Evolutionary conservation across 2,888 invertebrate species (phyloP).

Genomic region (Drosophila buzzatii): DNA sequence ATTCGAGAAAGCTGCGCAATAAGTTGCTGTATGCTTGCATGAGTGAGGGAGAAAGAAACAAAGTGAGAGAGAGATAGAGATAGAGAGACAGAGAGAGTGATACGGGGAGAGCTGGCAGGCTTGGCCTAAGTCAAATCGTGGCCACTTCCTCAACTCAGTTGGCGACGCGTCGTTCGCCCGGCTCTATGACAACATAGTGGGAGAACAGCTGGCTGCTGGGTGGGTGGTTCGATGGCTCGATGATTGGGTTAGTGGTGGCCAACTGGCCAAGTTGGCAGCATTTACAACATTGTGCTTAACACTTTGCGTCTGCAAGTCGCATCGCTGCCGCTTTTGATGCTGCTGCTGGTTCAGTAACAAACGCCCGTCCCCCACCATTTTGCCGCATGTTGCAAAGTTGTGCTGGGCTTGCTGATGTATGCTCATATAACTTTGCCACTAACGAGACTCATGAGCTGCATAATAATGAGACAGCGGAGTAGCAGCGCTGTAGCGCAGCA

Average conservation of each 20-base stretch:
- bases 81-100: no score
- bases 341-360: constrained; percentile 3
- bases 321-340: constrained; percentile 20
- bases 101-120: background rate
- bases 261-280: constrained; percentile 63
- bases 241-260: constrained; percentile 8
- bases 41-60: background rate
- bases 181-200: constrained; percentile 35
- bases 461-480: constrained; percentile 64
- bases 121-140: constrained; percentile 47
- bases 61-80: background rate
- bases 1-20: constrained; percentile 51
- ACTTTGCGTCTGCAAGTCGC: constrained; percentile 69
- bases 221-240: background rate
- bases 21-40: background rate
- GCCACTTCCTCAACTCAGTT: constrained; percentile 45
- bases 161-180: constrained; percentile 19
- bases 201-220: constrained; percentile 9
- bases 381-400: constrained; percentile 71
- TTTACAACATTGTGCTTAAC: constrained; percentile 76
- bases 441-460: constrained; percentile 79
- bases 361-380: background rate
- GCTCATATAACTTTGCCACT: constrained; percentile 80
- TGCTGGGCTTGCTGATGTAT: constrained; percentile 73
- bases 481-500: constrained; percentile 6